These are phyloP conservation scores for Myxocyprinus asiaticus DNA, from an alignment of 2,113 vertebrate species.

Conservation along the genomic window DNA sequence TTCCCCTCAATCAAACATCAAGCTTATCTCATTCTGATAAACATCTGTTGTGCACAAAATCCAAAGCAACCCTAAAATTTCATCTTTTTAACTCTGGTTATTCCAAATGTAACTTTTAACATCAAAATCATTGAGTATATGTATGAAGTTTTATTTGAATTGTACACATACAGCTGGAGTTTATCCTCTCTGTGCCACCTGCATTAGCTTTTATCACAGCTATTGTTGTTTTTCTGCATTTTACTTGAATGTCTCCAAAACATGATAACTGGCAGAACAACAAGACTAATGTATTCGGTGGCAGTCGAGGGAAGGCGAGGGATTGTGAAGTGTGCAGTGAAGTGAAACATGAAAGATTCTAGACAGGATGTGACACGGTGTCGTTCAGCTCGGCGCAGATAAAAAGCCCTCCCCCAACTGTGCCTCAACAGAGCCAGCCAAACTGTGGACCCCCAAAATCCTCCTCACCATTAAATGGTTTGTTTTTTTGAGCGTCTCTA, in stretches of 20 bases:
- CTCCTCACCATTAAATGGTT: conserved; percentile 46
- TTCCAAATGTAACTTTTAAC: too few relatives aligned
- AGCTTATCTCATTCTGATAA: background rate
- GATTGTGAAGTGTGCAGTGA: conserved; percentile 67
- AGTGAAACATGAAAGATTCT: conserved; percentile 67
- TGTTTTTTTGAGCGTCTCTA: conserved; percentile 33
- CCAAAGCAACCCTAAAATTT: too few relatives aligned
- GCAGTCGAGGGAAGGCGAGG: conserved; percentile 45
- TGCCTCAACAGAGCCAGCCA: conserved; percentile 8
- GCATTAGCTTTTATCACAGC: conserved; percentile 46
- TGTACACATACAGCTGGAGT: background rate
- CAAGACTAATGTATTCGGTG: conserved; percentile 62
- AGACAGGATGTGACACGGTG: conserved; percentile 67
- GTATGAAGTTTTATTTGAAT: background rate
- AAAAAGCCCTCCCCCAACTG: conserved; percentile 55
- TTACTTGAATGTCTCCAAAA: conserved; percentile 54
- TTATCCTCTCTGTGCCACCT: background rate
- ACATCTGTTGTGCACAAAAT: background rate
- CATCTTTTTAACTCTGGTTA: too few relatives aligned
- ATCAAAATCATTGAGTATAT: background rate
- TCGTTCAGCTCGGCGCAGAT: conserved; percentile 62
- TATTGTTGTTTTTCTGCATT: conserved; percentile 55
- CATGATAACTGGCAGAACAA: conserved; percentile 56
- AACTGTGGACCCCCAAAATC: conserved; percentile 27
- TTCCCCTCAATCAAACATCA: background rate